These are phyloP conservation scores for Noctua janthe DNA, from an alignment of 2,888 invertebrate genomes.

Conservation along the genomic window DNA sequence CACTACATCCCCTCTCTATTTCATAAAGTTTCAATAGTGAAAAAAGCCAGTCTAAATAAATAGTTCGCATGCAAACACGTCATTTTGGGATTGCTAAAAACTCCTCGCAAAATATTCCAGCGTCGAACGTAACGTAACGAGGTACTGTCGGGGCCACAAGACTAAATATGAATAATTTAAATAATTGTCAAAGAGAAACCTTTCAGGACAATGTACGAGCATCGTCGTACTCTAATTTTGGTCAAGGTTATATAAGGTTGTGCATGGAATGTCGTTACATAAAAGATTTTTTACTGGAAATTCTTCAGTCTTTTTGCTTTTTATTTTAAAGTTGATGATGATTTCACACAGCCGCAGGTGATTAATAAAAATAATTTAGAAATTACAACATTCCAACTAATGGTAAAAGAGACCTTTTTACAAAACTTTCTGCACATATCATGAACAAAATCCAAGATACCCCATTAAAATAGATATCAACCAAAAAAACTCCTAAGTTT, in stretches of 20 bases:
- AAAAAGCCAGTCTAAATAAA: conserved; percentile 6
- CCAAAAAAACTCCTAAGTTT: no score
- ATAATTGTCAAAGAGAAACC: conserved; percentile 35
- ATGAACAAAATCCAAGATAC: neutral
- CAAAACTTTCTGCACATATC: neutral
- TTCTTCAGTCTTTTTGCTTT: neutral
- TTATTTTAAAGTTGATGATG: neutral
- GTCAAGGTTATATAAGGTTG: neutral
- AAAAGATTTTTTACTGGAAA: neutral
- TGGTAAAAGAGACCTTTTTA: no score
- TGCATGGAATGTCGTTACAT: neutral
- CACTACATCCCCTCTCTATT: neutral
- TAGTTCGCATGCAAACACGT: conserved; percentile 16
- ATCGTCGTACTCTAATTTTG: conserved; percentile 2
- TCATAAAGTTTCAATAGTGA: neutral
- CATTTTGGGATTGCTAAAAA: conserved; percentile 26
- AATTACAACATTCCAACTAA: no score
- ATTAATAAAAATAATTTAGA: neutral
- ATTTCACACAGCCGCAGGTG: neutral
- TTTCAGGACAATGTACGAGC: conserved; percentile 18
- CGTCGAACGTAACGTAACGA: conserved; percentile 38
- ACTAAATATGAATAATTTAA: conserved; percentile 29
- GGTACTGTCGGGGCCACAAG: conserved; percentile 43
- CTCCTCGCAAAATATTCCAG: conserved; percentile 28
- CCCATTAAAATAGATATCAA: neutral